These are phyloP conservation scores for Amblyteles armatorius DNA, from an alignment of 2,888 invertebrate species.

Conservation along the genomic window DNA sequence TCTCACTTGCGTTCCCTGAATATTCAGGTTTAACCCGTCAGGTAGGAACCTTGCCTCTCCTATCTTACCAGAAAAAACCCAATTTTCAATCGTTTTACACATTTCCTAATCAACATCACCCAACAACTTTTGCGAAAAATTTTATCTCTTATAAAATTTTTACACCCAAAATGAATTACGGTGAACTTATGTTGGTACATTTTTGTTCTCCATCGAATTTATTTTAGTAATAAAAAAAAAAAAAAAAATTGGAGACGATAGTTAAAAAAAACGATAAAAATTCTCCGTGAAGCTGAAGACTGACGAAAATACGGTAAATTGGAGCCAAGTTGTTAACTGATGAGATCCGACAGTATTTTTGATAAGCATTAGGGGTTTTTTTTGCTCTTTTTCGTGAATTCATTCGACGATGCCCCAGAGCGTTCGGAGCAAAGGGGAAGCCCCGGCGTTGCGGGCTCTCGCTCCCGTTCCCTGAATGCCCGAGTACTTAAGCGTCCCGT, in stretches of 20 bases:
- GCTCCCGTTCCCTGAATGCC: constrained; percentile 11
- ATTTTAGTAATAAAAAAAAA: too few species aligned
- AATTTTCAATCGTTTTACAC: too few species aligned
- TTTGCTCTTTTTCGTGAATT: not conserved
- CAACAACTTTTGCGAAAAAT: too few species aligned
- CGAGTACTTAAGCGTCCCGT: constrained; percentile 35
- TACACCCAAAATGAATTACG: too few species aligned
- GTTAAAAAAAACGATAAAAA: not conserved
- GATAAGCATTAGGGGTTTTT: not conserved
- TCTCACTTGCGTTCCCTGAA: constrained; percentile 7
- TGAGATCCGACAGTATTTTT: not conserved
- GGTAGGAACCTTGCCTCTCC: too few species aligned
- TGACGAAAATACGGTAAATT: not conserved
- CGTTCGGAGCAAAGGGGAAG: constrained; percentile 11
- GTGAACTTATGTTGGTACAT: too few species aligned
- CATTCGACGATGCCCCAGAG: not conserved
- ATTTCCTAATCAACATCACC: too few species aligned
- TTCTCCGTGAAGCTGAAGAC: not conserved
- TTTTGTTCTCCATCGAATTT: too few species aligned
- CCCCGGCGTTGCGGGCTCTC: constrained; percentile 12
- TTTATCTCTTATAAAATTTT: too few species aligned
- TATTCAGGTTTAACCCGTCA: not conserved
- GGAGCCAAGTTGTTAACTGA: not conserved
- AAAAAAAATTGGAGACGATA: not conserved
- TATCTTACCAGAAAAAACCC: too few species aligned